Percentiles rank a stretch among this genome's conserved stretches.
Conservation (phyloP, 2,797 vertebrate genomes). For the Peromyscus eremicus region DNA sequence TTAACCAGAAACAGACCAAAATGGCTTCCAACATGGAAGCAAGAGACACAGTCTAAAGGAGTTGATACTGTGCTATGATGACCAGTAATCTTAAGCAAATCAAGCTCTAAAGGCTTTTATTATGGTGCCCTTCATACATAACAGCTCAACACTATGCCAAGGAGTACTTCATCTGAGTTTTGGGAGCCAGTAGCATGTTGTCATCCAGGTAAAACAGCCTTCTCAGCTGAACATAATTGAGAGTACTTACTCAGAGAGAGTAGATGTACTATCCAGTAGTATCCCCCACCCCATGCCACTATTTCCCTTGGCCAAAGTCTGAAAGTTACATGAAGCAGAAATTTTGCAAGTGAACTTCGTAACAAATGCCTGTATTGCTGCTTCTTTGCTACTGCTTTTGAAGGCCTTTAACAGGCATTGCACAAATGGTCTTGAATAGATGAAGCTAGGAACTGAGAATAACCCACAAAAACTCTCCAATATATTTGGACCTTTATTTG, state of each 20-base stretch:
- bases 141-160: background rate
- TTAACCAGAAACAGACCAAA: background rate
- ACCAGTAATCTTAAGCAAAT: constrained; percentile 38
- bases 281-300: background rate
- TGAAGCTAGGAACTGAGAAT: constrained; percentile 31
- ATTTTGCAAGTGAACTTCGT: background rate
- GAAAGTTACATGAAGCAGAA: background rate
- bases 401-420: background rate
- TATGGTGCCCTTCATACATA: constrained; percentile 21
- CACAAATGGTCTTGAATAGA: background rate
- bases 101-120: constrained; percentile 32
- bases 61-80: background rate
- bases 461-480: background rate
- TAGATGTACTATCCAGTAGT: background rate
- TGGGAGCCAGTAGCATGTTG: background rate
- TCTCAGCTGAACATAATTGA: constrained; percentile 34
- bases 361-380: background rate
- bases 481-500: background rate
- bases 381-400: constrained; percentile 11
- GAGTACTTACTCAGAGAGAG: constrained; percentile 21
- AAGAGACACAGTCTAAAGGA: constrained; percentile 24
- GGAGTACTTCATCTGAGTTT: background rate
- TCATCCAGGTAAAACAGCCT: constrained; percentile 24
- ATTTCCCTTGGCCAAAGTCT: constrained; percentile 25
- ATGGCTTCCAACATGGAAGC: background rate